Conservation (phyloP, 2,888 invertebrate genomes). For the Drosophila atroscutellata region DNA sequence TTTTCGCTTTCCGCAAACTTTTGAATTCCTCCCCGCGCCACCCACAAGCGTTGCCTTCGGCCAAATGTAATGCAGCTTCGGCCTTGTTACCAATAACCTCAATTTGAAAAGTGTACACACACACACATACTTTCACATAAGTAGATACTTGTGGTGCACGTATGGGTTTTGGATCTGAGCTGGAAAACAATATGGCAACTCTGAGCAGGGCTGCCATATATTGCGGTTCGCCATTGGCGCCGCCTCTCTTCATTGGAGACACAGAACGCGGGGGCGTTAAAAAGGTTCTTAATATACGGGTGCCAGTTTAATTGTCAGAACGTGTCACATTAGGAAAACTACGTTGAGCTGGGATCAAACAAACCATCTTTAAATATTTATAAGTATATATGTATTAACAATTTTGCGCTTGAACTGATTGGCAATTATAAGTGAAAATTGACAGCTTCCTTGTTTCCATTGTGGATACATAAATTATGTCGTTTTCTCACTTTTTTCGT, state of each 20-base stretch:
- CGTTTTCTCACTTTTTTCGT: not conserved
- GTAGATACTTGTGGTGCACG: slow-evolving; percentile 27
- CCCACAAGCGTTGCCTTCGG: slow-evolving; percentile 11
- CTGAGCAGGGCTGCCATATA: slow-evolving; percentile 36
- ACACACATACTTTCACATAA: slow-evolving; percentile 22
- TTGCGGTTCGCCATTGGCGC: slow-evolving; percentile 24
- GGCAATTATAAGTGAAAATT: slow-evolving; percentile 4
- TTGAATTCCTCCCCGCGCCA: slow-evolving; percentile 17
- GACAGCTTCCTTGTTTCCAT: not conserved
- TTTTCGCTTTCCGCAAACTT: slow-evolving; percentile 65
- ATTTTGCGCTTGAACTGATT: not conserved
- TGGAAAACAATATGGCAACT: slow-evolving; percentile 63
- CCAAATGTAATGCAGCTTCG: slow-evolving; percentile 56
- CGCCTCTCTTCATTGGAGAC: slow-evolving; percentile 15
- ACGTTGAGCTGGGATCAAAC: slow-evolving; percentile 3
- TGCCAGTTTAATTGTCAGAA: not conserved
- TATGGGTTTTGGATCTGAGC: slow-evolving; percentile 24
- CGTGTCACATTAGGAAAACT: slow-evolving; percentile 1
- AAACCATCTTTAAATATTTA: not conserved
- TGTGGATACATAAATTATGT: not conserved
- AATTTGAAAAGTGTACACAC: slow-evolving; percentile 59
- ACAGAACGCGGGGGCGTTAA: slow-evolving; percentile 1
- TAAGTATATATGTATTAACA: not conserved
- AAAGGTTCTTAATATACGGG: slow-evolving; percentile 4
- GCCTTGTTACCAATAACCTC: slow-evolving; percentile 81